Conservation (phyloP, 2,888 invertebrate genomes). For the Rhynchonema sp. region DNA sequence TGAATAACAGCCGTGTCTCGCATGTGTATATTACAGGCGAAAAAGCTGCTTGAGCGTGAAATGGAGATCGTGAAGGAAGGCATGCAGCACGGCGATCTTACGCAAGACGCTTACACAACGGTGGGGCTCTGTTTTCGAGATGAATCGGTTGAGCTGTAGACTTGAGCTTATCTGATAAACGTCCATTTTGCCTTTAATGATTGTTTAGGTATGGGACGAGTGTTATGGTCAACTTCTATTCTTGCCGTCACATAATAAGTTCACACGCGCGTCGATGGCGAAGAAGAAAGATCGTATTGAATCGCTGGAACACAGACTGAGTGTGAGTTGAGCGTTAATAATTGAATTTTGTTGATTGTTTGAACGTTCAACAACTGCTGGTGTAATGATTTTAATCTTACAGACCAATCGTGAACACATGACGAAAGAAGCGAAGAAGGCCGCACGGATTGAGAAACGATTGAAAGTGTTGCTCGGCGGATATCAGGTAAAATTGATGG, state of each 20-base stretch:
- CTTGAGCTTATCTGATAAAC: too few relatives aligned
- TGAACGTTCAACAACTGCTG: too few relatives aligned
- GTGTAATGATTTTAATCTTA: constrained; percentile 10
- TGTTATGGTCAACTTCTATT: constrained; percentile 74
- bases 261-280: constrained; percentile 78
- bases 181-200: too few relatives aligned
- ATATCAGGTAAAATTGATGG: constrained; percentile 47
- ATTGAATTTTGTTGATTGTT: not conserved
- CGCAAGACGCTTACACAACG: constrained; percentile 74
- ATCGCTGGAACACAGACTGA: constrained; percentile 46
- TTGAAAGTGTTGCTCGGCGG: constrained; percentile 81
- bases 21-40: constrained; percentile 41
- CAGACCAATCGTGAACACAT: constrained; percentile 72
- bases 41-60: constrained; percentile 49
- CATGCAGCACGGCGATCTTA: constrained; percentile 78
- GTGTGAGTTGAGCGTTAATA: not conserved
- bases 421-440: constrained; percentile 85
- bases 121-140: constrained; percentile 43
- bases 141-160: too few relatives aligned
- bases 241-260: constrained; percentile 70
- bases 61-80: constrained; percentile 73
- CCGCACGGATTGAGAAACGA: constrained; percentile 93
- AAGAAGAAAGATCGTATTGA: constrained; percentile 88
- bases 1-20: too few relatives aligned
- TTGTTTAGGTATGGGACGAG: constrained; percentile 93